Percentiles rank a stretch among this genome's conserved stretches.
Conservation (phyloP, 1,140 invertebrate species). For the Neotoxoptera formosana region DNA sequence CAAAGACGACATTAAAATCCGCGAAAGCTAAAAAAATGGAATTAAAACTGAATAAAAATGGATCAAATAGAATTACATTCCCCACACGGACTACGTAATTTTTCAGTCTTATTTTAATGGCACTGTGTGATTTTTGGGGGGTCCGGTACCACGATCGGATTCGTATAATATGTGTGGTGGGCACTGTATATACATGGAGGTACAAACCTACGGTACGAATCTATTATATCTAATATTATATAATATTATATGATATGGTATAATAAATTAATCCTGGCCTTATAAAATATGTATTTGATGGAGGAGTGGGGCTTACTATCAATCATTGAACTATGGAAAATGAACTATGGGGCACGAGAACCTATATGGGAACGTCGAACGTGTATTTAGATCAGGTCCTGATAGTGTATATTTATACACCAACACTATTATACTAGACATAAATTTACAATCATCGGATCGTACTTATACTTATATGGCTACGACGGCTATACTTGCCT, state of each 20-base stretch:
- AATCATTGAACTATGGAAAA: background rate
- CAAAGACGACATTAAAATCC: background rate
- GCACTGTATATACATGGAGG: background rate
- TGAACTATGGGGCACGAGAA: background rate
- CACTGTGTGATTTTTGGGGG: background rate
- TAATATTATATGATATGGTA: background rate
- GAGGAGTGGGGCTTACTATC: background rate
- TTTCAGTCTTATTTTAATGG: too few relatives aligned
- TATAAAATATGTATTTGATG: background rate
- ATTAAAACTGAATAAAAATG: too few relatives aligned
- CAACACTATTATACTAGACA: background rate
- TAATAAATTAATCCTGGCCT: background rate
- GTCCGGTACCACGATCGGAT: background rate
- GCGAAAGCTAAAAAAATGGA: too few relatives aligned
- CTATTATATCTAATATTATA: background rate
- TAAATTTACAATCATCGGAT: background rate
- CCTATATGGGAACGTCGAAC: background rate
- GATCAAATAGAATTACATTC: too few relatives aligned
- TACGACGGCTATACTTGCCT: background rate
- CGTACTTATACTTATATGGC: background rate
- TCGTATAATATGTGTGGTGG: background rate
- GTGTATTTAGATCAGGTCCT: background rate
- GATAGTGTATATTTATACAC: background rate
- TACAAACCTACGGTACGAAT: background rate
- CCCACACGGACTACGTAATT: too few relatives aligned